Percentiles rank a stretch among this genome's conserved stretches.
These are phyloP conservation scores for Micrasema longulum DNA, from an alignment of 1,140 invertebrate species.

Conservation along the genomic window DNA sequence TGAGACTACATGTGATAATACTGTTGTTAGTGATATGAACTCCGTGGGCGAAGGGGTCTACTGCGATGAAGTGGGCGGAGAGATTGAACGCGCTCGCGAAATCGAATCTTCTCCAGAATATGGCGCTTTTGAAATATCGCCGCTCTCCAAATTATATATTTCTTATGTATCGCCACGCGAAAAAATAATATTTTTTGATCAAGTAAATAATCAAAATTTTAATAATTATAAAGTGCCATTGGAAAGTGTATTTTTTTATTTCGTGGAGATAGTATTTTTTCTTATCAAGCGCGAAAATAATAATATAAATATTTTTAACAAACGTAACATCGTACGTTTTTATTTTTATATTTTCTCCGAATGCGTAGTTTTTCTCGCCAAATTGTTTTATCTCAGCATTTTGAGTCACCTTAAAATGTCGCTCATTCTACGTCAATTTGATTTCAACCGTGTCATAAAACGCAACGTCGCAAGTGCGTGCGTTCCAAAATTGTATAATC, in stretches of 20 bases:
- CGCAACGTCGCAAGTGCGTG: neutral
- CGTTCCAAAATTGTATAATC: conserved; percentile 17
- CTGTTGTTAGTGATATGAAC: conserved; percentile 10
- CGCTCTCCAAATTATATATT: conserved; percentile 15
- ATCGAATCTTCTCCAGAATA: neutral
- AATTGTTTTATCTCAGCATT: no score
- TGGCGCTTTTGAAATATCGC: neutral
- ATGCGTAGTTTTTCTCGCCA: no score
- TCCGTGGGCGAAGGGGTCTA: neutral
- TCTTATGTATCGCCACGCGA: neutral
- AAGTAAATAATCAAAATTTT: no score
- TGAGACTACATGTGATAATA: conserved; percentile 25
- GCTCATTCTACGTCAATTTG: no score
- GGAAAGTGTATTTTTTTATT: conserved; percentile 1
- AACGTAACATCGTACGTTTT: no score
- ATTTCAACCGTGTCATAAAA: no score
- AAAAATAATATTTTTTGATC: conserved; percentile 14
- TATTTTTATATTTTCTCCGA: no score
- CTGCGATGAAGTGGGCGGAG: neutral
- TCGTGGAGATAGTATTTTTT: neutral
- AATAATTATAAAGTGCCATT: conserved; percentile 16
- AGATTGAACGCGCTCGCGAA: neutral
- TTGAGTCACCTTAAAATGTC: no score
- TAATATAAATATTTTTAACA: no score
- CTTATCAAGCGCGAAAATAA: no score